These are phyloP conservation scores for Hydropsyche betteni DNA, from an alignment of 2,888 invertebrate genomes.

Conservation along the genomic window DNA sequence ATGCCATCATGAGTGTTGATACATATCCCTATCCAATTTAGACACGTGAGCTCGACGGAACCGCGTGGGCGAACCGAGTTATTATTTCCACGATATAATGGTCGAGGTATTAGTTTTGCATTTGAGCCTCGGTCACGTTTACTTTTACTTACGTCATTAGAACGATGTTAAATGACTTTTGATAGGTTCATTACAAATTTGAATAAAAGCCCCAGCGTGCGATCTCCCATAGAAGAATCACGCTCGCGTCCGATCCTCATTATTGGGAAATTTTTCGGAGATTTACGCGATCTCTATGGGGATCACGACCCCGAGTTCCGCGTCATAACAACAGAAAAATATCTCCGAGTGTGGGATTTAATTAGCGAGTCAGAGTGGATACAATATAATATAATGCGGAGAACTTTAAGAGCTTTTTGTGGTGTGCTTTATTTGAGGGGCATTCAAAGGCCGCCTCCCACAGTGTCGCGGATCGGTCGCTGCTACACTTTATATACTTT, in stretches of 20 bases:
- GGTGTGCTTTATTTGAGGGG: conserved; percentile 41
- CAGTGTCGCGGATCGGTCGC: conserved; percentile 34
- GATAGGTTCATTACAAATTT: conserved; percentile 22
- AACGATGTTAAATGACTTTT: conserved; percentile 36
- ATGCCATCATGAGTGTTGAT: conserved; percentile 26
- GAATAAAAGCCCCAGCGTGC: conserved; percentile 1
- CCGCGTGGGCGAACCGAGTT: conserved; percentile 32
- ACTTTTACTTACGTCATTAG: conserved; percentile 36
- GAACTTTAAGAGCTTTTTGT: conserved; percentile 36
- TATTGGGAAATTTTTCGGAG: no score
- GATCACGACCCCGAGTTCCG: background rate
- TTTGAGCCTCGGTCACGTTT: conserved; percentile 39
- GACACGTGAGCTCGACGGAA: conserved; percentile 25
- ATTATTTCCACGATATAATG: conserved; percentile 34
- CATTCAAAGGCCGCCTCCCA: conserved; percentile 47
- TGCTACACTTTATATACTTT: conserved; percentile 35
- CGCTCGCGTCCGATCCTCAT: background rate
- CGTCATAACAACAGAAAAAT: conserved; percentile 7
- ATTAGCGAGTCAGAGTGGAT: conserved; percentile 49
- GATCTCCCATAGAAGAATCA: background rate
- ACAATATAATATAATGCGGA: conserved; percentile 18
- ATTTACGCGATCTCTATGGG: no score
- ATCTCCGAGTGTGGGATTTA: conserved; percentile 48
- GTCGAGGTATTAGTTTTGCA: conserved; percentile 33
- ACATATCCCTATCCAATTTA: conserved; percentile 29